Evolutionary conservation across 2,797 vertebrate genomes (phyloP).

Genomic region (Balearica regulorum): DNA sequence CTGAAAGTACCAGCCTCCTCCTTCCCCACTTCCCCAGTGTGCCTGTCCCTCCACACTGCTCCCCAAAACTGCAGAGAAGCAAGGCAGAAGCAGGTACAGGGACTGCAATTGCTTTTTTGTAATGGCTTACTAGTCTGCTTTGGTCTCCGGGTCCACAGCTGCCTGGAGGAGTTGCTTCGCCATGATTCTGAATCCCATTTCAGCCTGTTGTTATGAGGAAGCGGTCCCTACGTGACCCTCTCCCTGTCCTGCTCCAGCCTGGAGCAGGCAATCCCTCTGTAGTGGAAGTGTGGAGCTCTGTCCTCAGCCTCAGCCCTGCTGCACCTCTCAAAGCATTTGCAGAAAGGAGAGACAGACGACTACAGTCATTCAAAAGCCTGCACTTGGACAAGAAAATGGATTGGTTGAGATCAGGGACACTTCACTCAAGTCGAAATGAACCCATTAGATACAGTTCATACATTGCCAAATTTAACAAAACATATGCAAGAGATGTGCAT

Average conservation of each 20-base stretch:
- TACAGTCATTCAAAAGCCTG: neutral
- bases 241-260: neutral
- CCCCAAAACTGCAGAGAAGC: neutral
- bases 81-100: neutral
- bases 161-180: neutral
- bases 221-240: neutral
- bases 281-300: neutral
- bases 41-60: neutral
- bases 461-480: neutral
- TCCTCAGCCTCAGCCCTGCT: neutral
- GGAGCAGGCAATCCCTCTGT: neutral
- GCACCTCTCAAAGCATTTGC: neutral
- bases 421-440: neutral
- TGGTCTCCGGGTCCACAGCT: neutral
- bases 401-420: neutral
- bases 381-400: neutral
- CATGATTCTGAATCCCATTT: neutral
- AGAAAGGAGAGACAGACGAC: neutral
- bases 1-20: neutral
- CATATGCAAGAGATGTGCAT: accelerated
- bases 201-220: neutral
- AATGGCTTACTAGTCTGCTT: neutral
- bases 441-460: neutral
- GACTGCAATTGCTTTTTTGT: neutral
- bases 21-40: accelerated